These are phyloP conservation scores for Tenodera sinensis DNA, from an alignment of 2,888 invertebrate genomes.

Conservation along the genomic window DNA sequence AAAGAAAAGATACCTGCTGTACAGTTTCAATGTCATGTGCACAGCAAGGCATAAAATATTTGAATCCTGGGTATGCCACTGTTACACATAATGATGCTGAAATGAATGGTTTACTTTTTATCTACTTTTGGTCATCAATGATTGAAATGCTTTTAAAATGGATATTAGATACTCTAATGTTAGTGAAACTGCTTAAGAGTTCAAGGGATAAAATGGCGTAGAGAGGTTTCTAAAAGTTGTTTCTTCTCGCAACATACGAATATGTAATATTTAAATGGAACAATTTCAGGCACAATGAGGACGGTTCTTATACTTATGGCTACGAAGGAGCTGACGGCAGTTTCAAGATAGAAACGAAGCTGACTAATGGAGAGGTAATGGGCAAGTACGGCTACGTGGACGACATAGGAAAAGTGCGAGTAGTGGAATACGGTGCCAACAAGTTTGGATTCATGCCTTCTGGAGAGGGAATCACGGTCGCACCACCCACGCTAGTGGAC, in stretches of 20 bases:
- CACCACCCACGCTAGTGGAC: conserved; percentile 48
- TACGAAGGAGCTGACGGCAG: conserved; percentile 86
- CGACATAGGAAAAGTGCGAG: conserved; percentile 73
- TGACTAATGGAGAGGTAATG: conserved; percentile 76
- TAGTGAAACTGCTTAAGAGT: no score
- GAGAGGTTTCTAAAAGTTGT: no score
- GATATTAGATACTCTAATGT: no score
- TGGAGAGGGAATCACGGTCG: conserved; percentile 81
- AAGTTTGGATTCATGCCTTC: conserved; percentile 83
- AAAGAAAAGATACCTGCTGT: no score
- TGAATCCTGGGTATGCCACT: no score
- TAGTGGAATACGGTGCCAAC: conserved; percentile 85
- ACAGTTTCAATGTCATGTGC: not conserved
- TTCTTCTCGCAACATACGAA: no score
- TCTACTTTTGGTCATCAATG: no score
- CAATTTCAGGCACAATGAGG: conserved; percentile 71
- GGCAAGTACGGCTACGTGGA: conserved; percentile 90
- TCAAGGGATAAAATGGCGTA: no score
- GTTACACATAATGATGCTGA: no score
- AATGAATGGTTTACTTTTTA: no score
- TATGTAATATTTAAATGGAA: not conserved
- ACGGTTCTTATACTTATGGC: conserved; percentile 87
- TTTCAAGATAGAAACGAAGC: conserved; percentile 86
- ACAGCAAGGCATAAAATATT: not conserved
- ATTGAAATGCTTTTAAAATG: no score